These are phyloP conservation scores for Albula glossodonta DNA, from an alignment of 2,113 vertebrate species.

Conservation along the genomic window DNA sequence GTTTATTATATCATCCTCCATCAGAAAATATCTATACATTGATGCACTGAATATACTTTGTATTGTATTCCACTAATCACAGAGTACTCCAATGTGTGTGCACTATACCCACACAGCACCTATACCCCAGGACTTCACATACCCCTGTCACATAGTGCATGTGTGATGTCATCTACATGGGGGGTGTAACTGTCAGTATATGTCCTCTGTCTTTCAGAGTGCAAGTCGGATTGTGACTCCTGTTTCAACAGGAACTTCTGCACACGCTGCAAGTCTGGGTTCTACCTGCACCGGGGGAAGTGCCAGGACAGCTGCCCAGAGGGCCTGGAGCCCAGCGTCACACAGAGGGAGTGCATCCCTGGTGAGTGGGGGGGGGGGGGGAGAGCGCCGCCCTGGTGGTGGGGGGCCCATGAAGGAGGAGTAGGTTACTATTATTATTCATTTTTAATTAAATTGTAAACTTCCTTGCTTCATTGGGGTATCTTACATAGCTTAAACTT, in stretches of 20 bases:
- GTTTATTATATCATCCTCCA: background rate
- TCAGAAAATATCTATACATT: background rate
- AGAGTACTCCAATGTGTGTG: background rate
- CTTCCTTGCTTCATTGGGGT: no score
- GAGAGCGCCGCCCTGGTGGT: constrained; percentile 39
- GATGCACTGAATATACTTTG: background rate
- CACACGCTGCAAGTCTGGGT: constrained; percentile 92
- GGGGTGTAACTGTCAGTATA: constrained; percentile 14
- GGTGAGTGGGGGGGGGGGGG: constrained; percentile 55
- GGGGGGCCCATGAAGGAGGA: no score
- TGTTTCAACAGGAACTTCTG: constrained; percentile 99
- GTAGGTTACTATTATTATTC: no score
- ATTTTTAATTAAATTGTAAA: no score
- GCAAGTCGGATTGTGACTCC: constrained; percentile 95
- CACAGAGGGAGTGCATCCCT: constrained; percentile 86
- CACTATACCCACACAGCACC: background rate
- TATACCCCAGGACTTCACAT: background rate
- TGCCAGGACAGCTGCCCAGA: constrained; percentile 95
- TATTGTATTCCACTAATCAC: background rate
- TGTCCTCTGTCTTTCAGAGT: constrained; percentile 82
- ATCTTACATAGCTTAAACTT: background rate
- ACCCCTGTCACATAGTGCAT: background rate
- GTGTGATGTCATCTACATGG: constrained; percentile 1
- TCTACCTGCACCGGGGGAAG: constrained; percentile 93
- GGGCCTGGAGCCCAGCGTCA: constrained; percentile 82